Conservation (phyloP, 2,888 invertebrate genomes). For the Tillus elongatus region DNA sequence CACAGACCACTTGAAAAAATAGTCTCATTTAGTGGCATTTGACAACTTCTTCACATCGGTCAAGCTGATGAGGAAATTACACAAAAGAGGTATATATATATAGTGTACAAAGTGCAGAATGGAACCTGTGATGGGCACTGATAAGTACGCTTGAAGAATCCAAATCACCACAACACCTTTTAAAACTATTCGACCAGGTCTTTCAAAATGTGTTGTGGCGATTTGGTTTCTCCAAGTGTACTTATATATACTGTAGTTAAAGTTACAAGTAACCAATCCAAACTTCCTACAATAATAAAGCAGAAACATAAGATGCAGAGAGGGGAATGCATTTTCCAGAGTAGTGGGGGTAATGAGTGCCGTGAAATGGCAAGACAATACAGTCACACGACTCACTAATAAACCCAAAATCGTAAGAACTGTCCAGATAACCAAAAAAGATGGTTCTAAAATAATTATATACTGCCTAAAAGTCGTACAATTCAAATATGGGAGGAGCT, state of each 20-base stretch:
- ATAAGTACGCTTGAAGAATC: too few species aligned
- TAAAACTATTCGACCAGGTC: too few species aligned
- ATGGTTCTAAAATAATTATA: neutral
- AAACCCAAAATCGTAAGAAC: neutral
- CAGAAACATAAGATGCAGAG: constrained; percentile 2
- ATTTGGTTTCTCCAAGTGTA: too few species aligned
- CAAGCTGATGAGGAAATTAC: too few species aligned
- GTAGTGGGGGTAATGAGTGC: neutral
- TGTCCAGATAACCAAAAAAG: neutral
- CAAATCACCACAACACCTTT: too few species aligned
- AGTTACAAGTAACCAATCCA: neutral
- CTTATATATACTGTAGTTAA: neutral
- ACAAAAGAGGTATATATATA: too few species aligned
- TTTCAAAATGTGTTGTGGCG: too few species aligned
- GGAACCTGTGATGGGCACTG: too few species aligned
- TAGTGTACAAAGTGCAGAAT: too few species aligned
- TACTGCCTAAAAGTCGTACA: neutral
- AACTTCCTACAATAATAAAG: constrained; percentile 1
- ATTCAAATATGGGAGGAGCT: constrained; percentile 1
- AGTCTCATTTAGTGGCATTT: too few species aligned
- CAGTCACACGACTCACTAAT: neutral
- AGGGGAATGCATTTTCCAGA: neutral
- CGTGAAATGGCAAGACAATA: constrained; percentile 1
- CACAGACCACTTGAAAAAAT: too few species aligned
- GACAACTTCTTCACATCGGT: too few species aligned